Evolutionary conservation across 2,113 vertebrate species (phyloP), one percentile per base, ranked within the genome.

Genomic region (Gambusia affinis): DNA sequence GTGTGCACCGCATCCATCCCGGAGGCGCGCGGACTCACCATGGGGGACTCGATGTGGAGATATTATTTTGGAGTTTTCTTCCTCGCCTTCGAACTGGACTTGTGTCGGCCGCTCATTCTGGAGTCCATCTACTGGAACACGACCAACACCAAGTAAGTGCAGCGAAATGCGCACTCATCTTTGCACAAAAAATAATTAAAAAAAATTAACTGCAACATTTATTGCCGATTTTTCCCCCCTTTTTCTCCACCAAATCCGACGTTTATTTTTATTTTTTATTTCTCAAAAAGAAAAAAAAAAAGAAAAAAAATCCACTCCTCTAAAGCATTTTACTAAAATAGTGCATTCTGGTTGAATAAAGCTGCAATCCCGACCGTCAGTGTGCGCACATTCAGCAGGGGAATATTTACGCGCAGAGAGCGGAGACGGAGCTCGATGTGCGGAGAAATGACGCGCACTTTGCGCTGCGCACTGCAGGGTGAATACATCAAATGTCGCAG

Each of bases 41-140:
- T 96, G 95, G 93, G 95, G 93, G 95, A 95, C 90, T 95, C 95
- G 80, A 83, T 96, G 92, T 97, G 97, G 97, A 98, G 96, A 94
- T 98, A 96, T 95, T 98, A 96, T 85, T 95, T 97, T 88, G 96
- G 96, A 94, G 93, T 97, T 95, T 91, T 95, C 93, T 93, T 98
- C 93, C 93, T 98, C 91, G 95, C 96, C 89, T 96, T 96, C 95
- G 95, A 96, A 94, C 95, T 96, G 95, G 95, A 96, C 77, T 87
- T 96, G 88, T 96, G 96, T 89, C 94, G 96, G 67, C 96, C 97
- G 83, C 94, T 96, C 91, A 96, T 99, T 89, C 94, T 99, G 91
- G 97, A 98, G 79, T 97, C 98, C 85, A 98, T 99, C 88, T 99
- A 99, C 91, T 99, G 98, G 98, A 99, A 99, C 96, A 98, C 97